phyloP scores from a whole-genome alignment of 2,113 vertebrate species.

The Uria aalge region DNA sequence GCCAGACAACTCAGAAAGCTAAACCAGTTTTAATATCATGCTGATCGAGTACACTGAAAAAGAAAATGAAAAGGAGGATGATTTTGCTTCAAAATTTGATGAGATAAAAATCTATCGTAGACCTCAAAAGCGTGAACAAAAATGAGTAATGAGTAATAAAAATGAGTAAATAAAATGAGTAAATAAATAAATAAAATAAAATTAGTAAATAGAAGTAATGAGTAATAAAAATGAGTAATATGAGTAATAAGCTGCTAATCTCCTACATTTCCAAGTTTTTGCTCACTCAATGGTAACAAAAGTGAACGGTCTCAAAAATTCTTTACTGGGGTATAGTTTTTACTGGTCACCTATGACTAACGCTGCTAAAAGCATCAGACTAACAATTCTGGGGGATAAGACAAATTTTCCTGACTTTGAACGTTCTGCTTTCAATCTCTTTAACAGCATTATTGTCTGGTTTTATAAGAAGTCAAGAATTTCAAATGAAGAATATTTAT shows the following conservation, averaged over 20 bases:
- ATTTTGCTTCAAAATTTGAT: not conserved
- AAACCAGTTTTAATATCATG: not conserved
- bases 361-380: not conserved
- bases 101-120: not conserved
- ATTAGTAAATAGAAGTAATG: too few relatives aligned
- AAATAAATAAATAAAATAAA: too few relatives aligned
- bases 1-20: not conserved
- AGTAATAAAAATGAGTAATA: too few relatives aligned
- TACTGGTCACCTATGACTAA: not conserved
- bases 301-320: not conserved
- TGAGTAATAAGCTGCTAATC: not conserved
- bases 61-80: not conserved
- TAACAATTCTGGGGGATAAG: not conserved
- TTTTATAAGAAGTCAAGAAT: not conserved
- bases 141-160: not conserved
- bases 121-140: not conserved
- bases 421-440: not conserved
- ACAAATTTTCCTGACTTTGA: not conserved
- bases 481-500: not conserved
- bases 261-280: not conserved
- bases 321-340: not conserved
- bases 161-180: too few relatives aligned
- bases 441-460: not conserved
- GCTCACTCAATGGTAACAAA: not conserved
- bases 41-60: not conserved